phyloP scores from a whole-genome alignment of 1,140 invertebrate species.

The Lasioglossum baleicum region DNA sequence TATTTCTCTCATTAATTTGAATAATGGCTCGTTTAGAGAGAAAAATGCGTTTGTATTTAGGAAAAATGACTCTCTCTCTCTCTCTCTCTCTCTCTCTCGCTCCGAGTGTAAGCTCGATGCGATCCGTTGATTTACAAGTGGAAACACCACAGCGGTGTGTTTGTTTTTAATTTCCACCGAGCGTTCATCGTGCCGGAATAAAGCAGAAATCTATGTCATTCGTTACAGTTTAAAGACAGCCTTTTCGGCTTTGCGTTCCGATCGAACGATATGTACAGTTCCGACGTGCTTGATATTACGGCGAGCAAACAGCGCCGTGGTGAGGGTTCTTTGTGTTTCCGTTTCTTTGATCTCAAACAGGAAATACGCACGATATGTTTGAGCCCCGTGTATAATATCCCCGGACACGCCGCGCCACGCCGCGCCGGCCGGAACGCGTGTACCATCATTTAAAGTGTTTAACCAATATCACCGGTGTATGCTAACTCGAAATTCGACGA shows the following conservation, averaged over 20 bases:
- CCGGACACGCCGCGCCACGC: too few relatives aligned
- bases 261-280: not conserved
- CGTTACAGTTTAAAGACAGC: not conserved
- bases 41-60: too few relatives aligned
- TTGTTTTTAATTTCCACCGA: too few relatives aligned
- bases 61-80: too few relatives aligned
- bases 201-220: not conserved
- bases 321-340: not conserved
- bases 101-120: too few relatives aligned
- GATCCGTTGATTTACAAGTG: too few relatives aligned
- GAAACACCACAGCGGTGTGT: too few relatives aligned
- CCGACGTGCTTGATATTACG: not conserved
- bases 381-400: not conserved
- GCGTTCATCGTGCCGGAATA: not conserved
- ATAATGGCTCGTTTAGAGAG: too few relatives aligned
- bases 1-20: too few relatives aligned
- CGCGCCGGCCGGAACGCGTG: not conserved
- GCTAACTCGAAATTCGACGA: not conserved
- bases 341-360: slow-evolving; percentile 1
- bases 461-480: not conserved
- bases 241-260: not conserved
- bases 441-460: slow-evolving; percentile 3
- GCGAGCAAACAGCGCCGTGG: not conserved
- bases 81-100: too few relatives aligned
- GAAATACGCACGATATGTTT: not conserved